phyloP scores from a whole-genome alignment of 2,888 invertebrate species.

The Parascotia fuliginaria region DNA sequence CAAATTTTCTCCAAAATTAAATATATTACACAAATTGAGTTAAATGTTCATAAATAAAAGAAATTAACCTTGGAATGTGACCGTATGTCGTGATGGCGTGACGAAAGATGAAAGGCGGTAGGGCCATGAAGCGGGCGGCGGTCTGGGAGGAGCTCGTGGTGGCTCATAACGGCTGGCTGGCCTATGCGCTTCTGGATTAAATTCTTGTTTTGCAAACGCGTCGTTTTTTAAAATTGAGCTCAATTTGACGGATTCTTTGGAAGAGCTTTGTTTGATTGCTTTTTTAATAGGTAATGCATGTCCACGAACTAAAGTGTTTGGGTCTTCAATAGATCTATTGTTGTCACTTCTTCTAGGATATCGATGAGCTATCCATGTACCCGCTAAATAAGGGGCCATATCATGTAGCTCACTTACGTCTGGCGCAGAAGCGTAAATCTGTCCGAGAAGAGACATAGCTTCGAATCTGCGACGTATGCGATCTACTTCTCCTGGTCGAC shows the following conservation, averaged over 20 bases:
- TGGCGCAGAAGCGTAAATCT: conserved; percentile 93
- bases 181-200: conserved; percentile 91
- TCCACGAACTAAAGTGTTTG: conserved; percentile 59
- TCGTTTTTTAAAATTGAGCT: conserved; percentile 79
- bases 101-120: conserved; percentile 74
- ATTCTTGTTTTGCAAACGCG: conserved; percentile 88
- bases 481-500: conserved; percentile 89
- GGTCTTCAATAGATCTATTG: conserved; percentile 86
- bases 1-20: conserved; percentile 76
- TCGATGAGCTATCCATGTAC: conserved; percentile 92
- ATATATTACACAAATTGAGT: conserved; percentile 44
- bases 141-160: conserved; percentile 84
- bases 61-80: conserved; percentile 90
- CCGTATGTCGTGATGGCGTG: conserved; percentile 88
- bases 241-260: conserved; percentile 76
- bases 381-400: conserved; percentile 91
- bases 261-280: conserved; percentile 68
- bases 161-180: conserved; percentile 92
- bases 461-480: conserved; percentile 91
- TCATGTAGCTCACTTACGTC: conserved; percentile 91
- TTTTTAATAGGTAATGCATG: conserved; percentile 72
- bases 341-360: conserved; percentile 90
- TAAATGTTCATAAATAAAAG: conserved; percentile 39
- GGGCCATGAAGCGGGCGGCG: conserved; percentile 78
- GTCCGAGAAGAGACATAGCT: conserved; percentile 89